Evolutionary conservation across 2,797 vertebrate genomes (phyloP).

Genomic region (Hybognathus amarus): DNA sequence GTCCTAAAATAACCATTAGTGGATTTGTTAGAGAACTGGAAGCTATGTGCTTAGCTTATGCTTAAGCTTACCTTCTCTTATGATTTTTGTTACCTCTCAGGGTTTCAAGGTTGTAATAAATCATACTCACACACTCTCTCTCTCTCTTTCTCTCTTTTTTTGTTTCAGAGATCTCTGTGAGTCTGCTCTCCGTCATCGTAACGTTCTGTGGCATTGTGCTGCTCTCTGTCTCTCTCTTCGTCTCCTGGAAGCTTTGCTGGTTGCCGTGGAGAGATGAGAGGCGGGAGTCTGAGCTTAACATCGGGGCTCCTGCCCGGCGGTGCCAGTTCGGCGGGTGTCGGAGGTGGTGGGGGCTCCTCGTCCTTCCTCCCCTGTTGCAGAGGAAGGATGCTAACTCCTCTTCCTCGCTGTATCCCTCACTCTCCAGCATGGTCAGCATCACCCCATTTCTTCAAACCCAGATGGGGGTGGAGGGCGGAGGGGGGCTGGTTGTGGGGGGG

Average conservation of each 20-base stretch:
- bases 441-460: constrained; percentile 87
- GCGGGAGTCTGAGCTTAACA: constrained; percentile 82
- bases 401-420: constrained; percentile 79
- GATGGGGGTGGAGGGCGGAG: constrained; percentile 82
- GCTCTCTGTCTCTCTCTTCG: constrained; percentile 92
- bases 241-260: constrained; percentile 96
- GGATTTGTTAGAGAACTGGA: neutral
- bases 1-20: neutral
- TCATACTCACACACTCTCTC: constrained; percentile 22
- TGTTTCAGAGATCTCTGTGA: constrained; percentile 88
- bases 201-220: constrained; percentile 93
- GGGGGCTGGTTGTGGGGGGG: constrained; percentile 69
- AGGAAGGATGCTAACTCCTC: constrained; percentile 84
- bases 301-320: constrained; percentile 83
- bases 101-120: constrained; percentile 5
- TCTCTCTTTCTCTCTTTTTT: constrained; percentile 18
- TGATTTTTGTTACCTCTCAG: constrained; percentile 19
- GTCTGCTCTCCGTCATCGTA: constrained; percentile 91
- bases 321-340: constrained; percentile 73
- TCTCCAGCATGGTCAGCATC: constrained; percentile 84
- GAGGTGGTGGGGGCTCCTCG: constrained; percentile 70
- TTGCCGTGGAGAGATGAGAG: constrained; percentile 92
- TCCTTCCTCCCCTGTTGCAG: constrained; percentile 81
- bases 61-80: too few relatives aligned
- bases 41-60: too few relatives aligned